These are phyloP conservation scores for Orientallactaga sibirica DNA, from an alignment of 2,797 vertebrate genomes.

Conservation along the genomic window DNA sequence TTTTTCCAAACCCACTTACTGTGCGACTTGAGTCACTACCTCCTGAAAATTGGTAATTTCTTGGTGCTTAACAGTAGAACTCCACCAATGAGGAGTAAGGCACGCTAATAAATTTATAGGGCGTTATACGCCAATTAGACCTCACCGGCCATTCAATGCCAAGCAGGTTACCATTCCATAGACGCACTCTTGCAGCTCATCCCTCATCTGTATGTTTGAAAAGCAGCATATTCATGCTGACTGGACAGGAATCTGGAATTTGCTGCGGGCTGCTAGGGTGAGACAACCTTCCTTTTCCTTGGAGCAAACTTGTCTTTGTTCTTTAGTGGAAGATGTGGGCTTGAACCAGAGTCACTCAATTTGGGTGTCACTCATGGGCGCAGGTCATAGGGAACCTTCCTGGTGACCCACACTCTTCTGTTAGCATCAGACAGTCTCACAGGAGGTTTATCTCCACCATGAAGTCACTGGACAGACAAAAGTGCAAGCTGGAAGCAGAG, in stretches of 20 bases:
- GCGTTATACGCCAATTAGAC: conserved; percentile 88
- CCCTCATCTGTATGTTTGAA: conserved; percentile 68
- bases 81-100: conserved; percentile 82
- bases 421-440: background rate
- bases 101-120: conserved; percentile 88
- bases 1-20: conserved; percentile 71
- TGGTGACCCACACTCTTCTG: conserved; percentile 45
- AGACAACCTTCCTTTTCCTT: conserved; percentile 12
- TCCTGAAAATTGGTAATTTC: conserved; percentile 89
- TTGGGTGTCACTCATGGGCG: conserved; percentile 47
- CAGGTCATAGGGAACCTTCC: conserved; percentile 45
- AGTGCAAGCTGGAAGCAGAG: rapidly evolving
- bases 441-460: background rate
- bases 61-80: conserved; percentile 84
- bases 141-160: conserved; percentile 77
- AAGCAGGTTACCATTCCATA: conserved; percentile 75
- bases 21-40: conserved; percentile 87
- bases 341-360: conserved; percentile 41
- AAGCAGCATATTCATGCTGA: conserved; percentile 76
- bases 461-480: rapidly evolving
- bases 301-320: conserved; percentile 61
- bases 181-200: conserved; percentile 73
- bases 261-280: conserved; percentile 45
- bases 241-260: conserved; percentile 42
- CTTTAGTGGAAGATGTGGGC: conserved; percentile 69